Evolutionary conservation across 2,888 invertebrate genomes (phyloP), one percentile per base, ranked within the genome.

Genomic region (Parelbella ahira): DNA sequence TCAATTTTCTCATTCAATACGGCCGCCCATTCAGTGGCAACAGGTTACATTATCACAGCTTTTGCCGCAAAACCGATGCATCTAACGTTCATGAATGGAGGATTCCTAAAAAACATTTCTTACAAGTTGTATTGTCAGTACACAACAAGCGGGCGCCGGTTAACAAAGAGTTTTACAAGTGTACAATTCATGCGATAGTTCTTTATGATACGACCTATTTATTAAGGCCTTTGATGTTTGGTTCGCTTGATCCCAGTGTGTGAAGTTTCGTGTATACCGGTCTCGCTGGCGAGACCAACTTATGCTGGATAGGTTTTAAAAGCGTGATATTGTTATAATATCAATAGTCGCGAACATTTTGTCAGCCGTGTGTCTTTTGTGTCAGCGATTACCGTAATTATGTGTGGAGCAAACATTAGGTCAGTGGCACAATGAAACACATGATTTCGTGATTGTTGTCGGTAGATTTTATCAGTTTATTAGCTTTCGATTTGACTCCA

Each of bases 51-150:
- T 75, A 75, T 70, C 69, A 70, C 63, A 65, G 68, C 71, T 62
- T 78, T 72, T 62, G 66, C 71, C 65, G 69, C 71, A 78, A 77
- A 80, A 78, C 71, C 64, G 60, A 68, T 63, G 67, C 75, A 78
- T 75, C 77, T 75, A 79, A 80, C 69, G 69, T 75, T 75, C 66
- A 77, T 86, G 84, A 86, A 86, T 87, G 82, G 69, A 60, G 71
- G 60, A 81, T 79, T 81, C 70, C 81, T 84, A 86, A 87, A 87
- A 86, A 86, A 82, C 80, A 73, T 80, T 84, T 74, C 87, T 86
- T 84, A 77, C 83, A 84, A 83, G 78, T 82, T 76, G 73, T 71
- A 87, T 87, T 87, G 86, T 87, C 74, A 83, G 81, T 67, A 51
- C 49, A 84, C 83, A 86, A 84, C 82, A 34, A 76, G 73, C 81